Evolutionary conservation across 2,888 invertebrate genomes (phyloP).

Genomic region (Anthophora plumipes): DNA sequence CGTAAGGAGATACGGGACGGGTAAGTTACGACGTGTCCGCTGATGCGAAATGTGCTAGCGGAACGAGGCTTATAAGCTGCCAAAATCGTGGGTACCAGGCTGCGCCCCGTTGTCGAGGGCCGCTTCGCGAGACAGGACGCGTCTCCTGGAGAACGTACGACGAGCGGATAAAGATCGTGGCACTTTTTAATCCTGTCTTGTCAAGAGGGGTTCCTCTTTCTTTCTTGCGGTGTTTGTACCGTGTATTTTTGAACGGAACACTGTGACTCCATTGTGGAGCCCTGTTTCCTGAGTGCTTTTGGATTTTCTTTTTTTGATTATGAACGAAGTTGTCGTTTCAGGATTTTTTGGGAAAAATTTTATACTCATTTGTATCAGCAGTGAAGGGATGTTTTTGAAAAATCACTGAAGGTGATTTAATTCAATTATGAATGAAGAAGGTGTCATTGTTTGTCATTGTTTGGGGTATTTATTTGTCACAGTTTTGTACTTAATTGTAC

Average conservation of each 20-base stretch:
- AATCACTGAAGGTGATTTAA: too few relatives aligned
- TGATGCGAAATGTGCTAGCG: conserved; percentile 68
- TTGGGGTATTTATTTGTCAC: too few relatives aligned
- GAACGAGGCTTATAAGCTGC: conserved; percentile 71
- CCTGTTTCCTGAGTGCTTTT: too few relatives aligned
- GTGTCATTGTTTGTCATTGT: too few relatives aligned
- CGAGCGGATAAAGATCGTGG: conserved; percentile 51
- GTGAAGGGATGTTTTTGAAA: too few relatives aligned
- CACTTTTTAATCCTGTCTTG: conserved; percentile 48
- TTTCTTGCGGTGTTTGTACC: not conserved
- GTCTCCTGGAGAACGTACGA: conserved; percentile 43
- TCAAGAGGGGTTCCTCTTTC: conserved; percentile 8
- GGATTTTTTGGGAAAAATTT: too few relatives aligned
- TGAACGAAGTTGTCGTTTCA: too few relatives aligned
- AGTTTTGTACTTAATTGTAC: too few relatives aligned
- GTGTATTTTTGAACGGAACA: not conserved
- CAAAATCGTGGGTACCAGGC: conserved; percentile 59
- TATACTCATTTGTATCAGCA: too few relatives aligned
- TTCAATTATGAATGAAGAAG: too few relatives aligned
- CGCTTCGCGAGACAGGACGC: conserved; percentile 16
- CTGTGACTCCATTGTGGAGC: not conserved
- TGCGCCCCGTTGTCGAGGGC: conserved; percentile 10
- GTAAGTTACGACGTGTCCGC: conserved; percentile 72
- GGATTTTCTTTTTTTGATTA: too few relatives aligned
- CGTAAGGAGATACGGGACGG: conserved; percentile 72